Percentiles rank a stretch among this genome's conserved stretches.
phyloP scores from a whole-genome alignment of 53 echinoderm and acorn worm species.

The Arbacia lixula region DNA sequence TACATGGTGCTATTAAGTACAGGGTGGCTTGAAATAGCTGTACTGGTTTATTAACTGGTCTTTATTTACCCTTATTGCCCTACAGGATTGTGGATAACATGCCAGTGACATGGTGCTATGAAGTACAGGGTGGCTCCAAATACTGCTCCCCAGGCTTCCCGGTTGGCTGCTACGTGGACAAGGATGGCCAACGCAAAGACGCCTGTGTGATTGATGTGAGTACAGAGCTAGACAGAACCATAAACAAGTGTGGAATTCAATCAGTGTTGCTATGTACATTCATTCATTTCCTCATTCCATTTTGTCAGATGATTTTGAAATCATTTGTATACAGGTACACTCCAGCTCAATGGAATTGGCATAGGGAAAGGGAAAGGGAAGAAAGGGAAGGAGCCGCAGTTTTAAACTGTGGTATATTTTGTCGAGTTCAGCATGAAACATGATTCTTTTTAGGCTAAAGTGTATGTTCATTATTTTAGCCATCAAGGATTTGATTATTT shows the following conservation, averaged over 20 bases:
- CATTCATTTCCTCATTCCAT: no score
- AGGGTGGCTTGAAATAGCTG: neutral
- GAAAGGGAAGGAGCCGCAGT: no score
- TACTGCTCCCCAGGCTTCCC: constrained; percentile 99
- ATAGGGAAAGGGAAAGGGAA: neutral
- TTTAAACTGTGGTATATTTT: no score
- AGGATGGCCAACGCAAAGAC: constrained; percentile 80
- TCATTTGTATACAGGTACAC: neutral
- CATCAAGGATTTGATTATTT: no score
- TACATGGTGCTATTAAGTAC: neutral
- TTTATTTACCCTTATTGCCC: neutral
- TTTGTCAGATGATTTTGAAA: no score
- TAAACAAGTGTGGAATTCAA: no score
- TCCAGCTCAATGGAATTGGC: no score
- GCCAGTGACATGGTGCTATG: constrained; percentile 99
- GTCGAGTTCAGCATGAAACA: no score
- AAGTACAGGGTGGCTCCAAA: constrained; percentile 75
- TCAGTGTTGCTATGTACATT: no score
- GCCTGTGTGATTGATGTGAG: constrained; percentile 99
- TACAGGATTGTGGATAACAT: constrained; percentile 98
- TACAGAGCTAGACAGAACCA: neutral
- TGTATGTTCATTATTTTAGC: no score
- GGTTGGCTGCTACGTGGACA: constrained; percentile 91
- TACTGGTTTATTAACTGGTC: neutral
- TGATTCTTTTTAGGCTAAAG: no score